Percentiles rank a stretch among this genome's conserved stretches.
Evolutionary conservation across 2,888 invertebrate species (phyloP).

Genomic region (Synanthedon vespiformis): DNA sequence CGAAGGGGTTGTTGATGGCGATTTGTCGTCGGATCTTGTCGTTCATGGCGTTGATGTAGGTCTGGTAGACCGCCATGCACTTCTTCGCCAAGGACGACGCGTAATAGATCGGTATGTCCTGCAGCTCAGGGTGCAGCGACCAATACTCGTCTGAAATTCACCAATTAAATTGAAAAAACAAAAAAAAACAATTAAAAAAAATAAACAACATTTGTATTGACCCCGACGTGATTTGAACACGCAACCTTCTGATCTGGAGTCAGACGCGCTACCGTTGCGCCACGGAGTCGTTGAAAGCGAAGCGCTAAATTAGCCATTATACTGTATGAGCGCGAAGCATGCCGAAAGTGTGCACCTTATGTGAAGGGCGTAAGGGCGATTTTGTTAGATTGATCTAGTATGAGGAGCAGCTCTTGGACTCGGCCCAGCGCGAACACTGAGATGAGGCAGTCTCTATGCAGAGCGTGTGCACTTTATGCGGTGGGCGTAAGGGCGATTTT

Average conservation of each 20-base stretch:
- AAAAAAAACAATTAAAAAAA: not conserved
- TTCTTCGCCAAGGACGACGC: conserved; percentile 99
- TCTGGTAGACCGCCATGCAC: conserved; percentile 99
- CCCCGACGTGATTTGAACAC: conserved; percentile 98
- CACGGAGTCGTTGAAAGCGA: conserved; percentile 75
- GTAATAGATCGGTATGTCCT: conserved; percentile 99
- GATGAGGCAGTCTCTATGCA: conserved; percentile 98
- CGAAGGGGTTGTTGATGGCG: conserved; percentile 98
- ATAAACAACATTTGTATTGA: conserved; percentile 49
- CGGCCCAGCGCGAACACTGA: conserved; percentile 98
- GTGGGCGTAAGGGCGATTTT: no score
- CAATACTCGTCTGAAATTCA: conserved; percentile 89
- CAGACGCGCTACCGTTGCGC: conserved; percentile 97
- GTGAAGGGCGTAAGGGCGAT: no score
- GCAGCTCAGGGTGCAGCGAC: conserved; percentile 96
- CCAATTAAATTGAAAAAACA: no score
- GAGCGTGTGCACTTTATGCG: conserved; percentile 59
- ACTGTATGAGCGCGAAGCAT: no score
- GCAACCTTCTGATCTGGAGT: conserved; percentile 98
- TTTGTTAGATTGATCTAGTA: conserved; percentile 69
- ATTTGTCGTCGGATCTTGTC: conserved; percentile 96
- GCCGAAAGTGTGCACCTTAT: no score
- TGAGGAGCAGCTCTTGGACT: conserved; percentile 95
- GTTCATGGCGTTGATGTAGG: conserved; percentile 99
- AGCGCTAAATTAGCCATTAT: no score